Evolutionary conservation across 2,888 invertebrate species (phyloP).

Genomic region (Cactoblastis cactorum): DNA sequence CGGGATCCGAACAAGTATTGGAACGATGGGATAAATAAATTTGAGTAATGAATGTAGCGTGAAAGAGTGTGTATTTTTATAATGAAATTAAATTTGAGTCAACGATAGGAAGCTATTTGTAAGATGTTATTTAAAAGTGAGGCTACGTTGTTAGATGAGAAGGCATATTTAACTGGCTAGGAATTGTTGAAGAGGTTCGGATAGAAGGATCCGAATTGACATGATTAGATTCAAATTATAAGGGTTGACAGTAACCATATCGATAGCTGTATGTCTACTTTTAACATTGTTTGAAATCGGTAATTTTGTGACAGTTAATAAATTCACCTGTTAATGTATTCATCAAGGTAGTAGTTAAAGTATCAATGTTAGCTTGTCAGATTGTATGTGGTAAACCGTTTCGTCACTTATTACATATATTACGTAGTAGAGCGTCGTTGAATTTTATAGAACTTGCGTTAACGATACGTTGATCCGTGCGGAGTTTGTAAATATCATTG

Average conservation of each 20-base stretch:
- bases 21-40: conserved; percentile 36
- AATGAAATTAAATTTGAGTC: conserved; percentile 61
- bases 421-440: conserved; percentile 58
- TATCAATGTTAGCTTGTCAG: conserved; percentile 73
- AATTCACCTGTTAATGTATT: conserved; percentile 76
- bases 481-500: conserved; percentile 55
- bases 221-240: conserved; percentile 47
- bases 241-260: conserved; percentile 70
- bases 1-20: conserved; percentile 54
- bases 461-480: conserved; percentile 43
- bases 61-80: conserved; percentile 72
- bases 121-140: conserved; percentile 65
- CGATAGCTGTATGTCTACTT: conserved; percentile 59
- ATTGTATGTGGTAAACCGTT: conserved; percentile 62
- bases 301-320: conserved; percentile 65
- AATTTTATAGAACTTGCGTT: conserved; percentile 57
- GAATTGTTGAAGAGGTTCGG: conserved; percentile 40
- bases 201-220: conserved; percentile 52
- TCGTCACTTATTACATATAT: conserved; percentile 64
- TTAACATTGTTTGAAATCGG: conserved; percentile 61
- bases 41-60: conserved; percentile 39
- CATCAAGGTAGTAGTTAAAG: conserved; percentile 68
- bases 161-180: conserved; percentile 32
- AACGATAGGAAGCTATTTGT: conserved; percentile 54
- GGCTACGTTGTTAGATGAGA: conserved; percentile 41